Evolutionary conservation across 2,888 invertebrate species (phyloP), one percentile per base, ranked within the genome.

Genomic region (Parascotia fuliginaria): DNA sequence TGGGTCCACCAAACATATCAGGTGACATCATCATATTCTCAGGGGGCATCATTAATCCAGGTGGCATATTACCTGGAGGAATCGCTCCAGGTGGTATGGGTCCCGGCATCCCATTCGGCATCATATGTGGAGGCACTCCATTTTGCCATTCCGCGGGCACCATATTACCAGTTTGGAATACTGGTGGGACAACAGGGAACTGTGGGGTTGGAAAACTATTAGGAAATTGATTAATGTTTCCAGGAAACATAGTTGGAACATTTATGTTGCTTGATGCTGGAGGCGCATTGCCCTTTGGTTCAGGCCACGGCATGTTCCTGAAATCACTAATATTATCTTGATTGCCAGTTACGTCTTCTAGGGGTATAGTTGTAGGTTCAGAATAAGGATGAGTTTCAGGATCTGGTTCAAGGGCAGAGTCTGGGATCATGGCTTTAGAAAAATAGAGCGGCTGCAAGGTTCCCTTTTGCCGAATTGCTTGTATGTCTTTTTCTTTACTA

Each of bases 391-490:
- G 95, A 12, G 95, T 95, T 86, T 98, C 97, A 45, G 95, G 92
- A 68, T 98, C 98, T 1, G 98, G 97, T 87, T 98, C 98, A 14
- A 95, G 93, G 0, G 98, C 94, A 16, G 96, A 95, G 76, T 98
- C 98, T 0, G 98, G 98, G 58, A 98, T 95, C 94, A 95, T 95
- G 57, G 95, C 93, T 70, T 95, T 95, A 67, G 95, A 95, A 81
- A 97, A 97, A 85, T 97, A 97, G 13, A 97, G 86, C 0, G 96
- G 96, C 74, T 96, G 96, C 14, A 98, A 89, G 1, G 97, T 96
- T 29, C 95, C 95, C 76, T 96, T 96, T 83, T 98, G 98, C 13
- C 98, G 93, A 42, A 97, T 95, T 60, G 96, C 95, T 83, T 98
- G 98, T 42, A 97, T 95, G 47, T 95, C 95, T 79, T 95, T 96